Percentiles rank a stretch among this genome's conserved stretches.
Conservation (phyloP, 2,888 invertebrate species). For the Mesochorus sp. region DNA sequence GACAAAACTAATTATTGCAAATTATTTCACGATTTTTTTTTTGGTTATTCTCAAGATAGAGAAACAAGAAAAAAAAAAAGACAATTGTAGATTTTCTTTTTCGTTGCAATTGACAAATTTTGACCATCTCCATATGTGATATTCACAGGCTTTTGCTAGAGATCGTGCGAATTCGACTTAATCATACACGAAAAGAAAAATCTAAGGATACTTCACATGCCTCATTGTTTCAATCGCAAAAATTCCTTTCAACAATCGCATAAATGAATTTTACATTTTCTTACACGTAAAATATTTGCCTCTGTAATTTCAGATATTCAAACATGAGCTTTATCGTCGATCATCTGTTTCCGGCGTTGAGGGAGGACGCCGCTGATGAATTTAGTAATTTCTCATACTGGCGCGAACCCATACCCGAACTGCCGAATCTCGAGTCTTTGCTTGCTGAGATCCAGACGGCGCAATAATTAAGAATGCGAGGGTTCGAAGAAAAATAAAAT, state of each 20-base stretch:
- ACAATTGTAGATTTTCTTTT: no score
- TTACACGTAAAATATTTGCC: not conserved
- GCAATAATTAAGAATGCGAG: slow-evolving; percentile 62
- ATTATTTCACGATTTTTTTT: no score
- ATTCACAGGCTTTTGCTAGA: slow-evolving; percentile 54
- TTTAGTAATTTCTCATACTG: slow-evolving; percentile 96
- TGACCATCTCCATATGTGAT: no score
- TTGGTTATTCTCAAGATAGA: no score
- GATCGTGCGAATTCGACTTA: slow-evolving; percentile 39
- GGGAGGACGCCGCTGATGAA: slow-evolving; percentile 85
- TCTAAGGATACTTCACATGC: not conserved
- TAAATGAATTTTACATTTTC: slow-evolving; percentile 2
- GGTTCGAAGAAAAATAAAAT: slow-evolving; percentile 3
- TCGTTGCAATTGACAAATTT: no score
- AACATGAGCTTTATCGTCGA: slow-evolving; percentile 97
- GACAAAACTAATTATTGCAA: no score
- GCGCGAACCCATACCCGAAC: slow-evolving; percentile 92
- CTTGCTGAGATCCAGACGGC: slow-evolving; percentile 63
- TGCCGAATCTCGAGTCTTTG: slow-evolving; percentile 76
- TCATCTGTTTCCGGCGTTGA: slow-evolving; percentile 95
- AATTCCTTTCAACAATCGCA: not conserved
- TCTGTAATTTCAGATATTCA: slow-evolving; percentile 95
- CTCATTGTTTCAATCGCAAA: slow-evolving; percentile 48
- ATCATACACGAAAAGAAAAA: slow-evolving; percentile 7
- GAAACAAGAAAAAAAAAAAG: no score